phyloP scores from a whole-genome alignment of 2,888 invertebrate species.

The Geotrupes spiniger region DNA sequence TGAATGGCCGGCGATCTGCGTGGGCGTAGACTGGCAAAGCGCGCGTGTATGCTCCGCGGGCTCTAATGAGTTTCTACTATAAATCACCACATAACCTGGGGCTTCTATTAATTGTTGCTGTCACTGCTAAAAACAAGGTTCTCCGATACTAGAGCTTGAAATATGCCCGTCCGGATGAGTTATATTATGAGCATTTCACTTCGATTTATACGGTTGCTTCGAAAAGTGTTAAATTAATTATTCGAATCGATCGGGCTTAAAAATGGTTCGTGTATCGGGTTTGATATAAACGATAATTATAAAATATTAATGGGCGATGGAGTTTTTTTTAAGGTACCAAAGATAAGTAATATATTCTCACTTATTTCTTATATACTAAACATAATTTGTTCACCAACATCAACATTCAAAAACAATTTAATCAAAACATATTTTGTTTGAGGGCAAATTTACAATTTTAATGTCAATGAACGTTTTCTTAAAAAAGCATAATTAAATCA shows the following conservation, averaged over 20 bases:
- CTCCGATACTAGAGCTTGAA: conserved; percentile 34
- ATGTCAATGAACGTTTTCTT: no score
- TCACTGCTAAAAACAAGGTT: conserved; percentile 37
- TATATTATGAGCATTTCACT: conserved; percentile 26
- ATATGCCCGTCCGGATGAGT: conserved; percentile 31
- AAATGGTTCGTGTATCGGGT: no score
- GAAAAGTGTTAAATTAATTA: conserved; percentile 34
- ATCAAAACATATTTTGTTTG: no score
- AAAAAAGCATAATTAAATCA: no score
- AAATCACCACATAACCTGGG: conserved; percentile 40
- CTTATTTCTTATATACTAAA: no score
- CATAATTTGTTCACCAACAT: no score
- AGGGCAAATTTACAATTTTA: no score
- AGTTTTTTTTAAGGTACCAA: no score
- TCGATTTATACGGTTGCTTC: conserved; percentile 32
- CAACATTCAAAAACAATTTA: no score
- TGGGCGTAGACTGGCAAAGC: conserved; percentile 31
- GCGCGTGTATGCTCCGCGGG: conserved; percentile 40
- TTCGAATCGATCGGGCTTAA: conserved; percentile 18
- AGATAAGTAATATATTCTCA: no score
- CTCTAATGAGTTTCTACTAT: conserved; percentile 45
- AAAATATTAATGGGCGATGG: no score
- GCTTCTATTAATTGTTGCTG: conserved; percentile 45
- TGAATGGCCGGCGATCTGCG: conserved; percentile 32
- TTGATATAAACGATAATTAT: no score